Evolutionary conservation across 2,113 vertebrate species (phyloP).

Genomic region (Cygnus buccinator): DNA sequence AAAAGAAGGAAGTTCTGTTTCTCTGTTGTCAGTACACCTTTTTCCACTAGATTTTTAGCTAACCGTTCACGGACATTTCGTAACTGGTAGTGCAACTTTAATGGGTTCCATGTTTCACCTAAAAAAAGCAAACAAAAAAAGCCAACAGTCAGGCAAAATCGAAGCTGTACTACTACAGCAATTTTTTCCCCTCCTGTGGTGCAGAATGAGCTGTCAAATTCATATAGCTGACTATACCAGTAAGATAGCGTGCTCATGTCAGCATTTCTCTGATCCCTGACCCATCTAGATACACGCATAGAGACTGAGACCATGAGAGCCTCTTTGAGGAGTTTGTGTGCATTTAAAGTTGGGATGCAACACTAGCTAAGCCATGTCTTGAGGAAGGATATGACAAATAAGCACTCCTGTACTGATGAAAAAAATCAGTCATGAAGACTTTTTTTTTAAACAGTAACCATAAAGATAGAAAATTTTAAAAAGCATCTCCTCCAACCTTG

Average conservation of each 20-base stretch:
- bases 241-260: not conserved
- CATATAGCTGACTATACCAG: not conserved
- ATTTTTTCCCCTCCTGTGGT: not conserved
- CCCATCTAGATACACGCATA: not conserved
- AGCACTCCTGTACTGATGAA: not conserved
- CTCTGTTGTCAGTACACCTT: constrained; percentile 94
- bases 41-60: constrained; percentile 97
- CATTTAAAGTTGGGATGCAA: not conserved
- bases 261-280: not conserved
- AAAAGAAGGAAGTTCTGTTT: constrained; percentile 99
- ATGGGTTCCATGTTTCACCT: constrained; percentile 97
- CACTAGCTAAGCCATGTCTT: not conserved
- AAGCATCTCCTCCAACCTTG: not conserved
- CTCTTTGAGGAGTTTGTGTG: not conserved
- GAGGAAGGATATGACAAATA: not conserved
- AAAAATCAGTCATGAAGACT: not conserved
- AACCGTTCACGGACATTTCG: constrained; percentile 92
- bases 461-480: not conserved
- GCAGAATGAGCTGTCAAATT: not conserved
- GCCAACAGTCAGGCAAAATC: not conserved
- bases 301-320: not conserved
- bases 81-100: constrained; percentile 96
- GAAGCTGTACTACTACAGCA: not conserved
- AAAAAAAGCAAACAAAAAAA: not conserved
- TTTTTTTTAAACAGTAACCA: not conserved